Conservation (phyloP, 2,888 invertebrate genomes). For the Tetanocera ferruginea region DNA sequence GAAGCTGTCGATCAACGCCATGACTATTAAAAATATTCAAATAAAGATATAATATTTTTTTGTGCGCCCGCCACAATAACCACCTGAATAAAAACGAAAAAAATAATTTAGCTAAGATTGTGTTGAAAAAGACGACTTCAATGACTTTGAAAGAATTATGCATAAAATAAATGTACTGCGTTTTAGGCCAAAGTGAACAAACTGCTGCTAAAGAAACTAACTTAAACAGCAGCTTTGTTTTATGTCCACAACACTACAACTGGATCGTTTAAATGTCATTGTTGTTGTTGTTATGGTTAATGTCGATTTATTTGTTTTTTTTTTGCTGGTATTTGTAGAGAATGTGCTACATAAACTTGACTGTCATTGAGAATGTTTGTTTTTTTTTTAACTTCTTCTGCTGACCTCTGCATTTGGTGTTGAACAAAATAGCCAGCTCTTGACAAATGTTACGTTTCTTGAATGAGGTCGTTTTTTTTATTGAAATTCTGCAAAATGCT, state of each 20-base stretch:
- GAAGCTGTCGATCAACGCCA: neutral
- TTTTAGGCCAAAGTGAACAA: neutral
- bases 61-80: neutral
- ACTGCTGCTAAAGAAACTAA: too few species aligned
- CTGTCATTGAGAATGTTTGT: neutral
- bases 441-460: too few species aligned
- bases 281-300: constrained; percentile 8
- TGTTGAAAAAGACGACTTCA: too few species aligned
- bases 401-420: too few species aligned
- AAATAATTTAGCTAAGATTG: too few species aligned
- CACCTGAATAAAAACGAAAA: neutral
- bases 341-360: constrained; percentile 1
- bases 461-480: neutral
- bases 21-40: neutral
- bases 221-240: constrained; percentile 1
- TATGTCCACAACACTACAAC: neutral
- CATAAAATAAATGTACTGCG: too few species aligned
- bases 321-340: neutral
- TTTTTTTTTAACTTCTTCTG: neutral
- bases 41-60: neutral
- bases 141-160: too few species aligned
- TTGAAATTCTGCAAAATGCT: neutral
- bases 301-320: neutral
- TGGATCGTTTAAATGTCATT: constrained; percentile 27
- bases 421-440: too few species aligned